A percentile compares a stretch with the other conserved stretches of the same genome.
Evolutionary conservation across 2,113 vertebrate species (phyloP).

Genomic region (Caretta caretta): DNA sequence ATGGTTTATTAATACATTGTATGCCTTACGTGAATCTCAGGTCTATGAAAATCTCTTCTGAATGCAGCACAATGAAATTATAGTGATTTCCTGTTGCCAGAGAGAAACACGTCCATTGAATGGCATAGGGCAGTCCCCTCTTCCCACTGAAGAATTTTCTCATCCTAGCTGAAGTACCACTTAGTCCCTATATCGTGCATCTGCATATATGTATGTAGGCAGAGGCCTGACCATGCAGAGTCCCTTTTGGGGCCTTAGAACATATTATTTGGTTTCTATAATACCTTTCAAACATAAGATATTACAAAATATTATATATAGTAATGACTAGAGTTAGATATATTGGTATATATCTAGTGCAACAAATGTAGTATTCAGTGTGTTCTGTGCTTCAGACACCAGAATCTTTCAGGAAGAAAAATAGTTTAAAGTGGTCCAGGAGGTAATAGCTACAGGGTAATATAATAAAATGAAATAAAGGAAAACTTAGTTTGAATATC

Average conservation of each 20-base stretch:
- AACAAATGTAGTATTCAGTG: neutral
- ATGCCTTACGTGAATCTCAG: neutral
- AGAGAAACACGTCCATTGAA: neutral
- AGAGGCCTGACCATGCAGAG: neutral
- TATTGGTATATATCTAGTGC: neutral
- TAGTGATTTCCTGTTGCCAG: neutral
- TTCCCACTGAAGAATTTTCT: neutral
- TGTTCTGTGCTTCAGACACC: neutral
- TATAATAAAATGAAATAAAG: neutral
- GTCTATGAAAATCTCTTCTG: neutral
- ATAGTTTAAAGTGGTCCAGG: neutral
- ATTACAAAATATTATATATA: neutral
- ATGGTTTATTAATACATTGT: neutral
- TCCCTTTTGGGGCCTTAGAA: neutral
- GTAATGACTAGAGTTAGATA: neutral
- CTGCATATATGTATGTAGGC: neutral
- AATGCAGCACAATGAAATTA: neutral
- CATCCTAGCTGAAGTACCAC: neutral
- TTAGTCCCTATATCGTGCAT: neutral
- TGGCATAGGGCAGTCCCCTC: neutral
- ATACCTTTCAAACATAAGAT: neutral
- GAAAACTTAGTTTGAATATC: neutral
- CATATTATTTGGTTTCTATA: neutral
- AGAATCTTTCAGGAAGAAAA: neutral
- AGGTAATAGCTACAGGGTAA: neutral